Percentiles rank a stretch among this genome's conserved stretches.
Conservation (phyloP, 2,797 vertebrate genomes). For the Danio albolineatus region DNA sequence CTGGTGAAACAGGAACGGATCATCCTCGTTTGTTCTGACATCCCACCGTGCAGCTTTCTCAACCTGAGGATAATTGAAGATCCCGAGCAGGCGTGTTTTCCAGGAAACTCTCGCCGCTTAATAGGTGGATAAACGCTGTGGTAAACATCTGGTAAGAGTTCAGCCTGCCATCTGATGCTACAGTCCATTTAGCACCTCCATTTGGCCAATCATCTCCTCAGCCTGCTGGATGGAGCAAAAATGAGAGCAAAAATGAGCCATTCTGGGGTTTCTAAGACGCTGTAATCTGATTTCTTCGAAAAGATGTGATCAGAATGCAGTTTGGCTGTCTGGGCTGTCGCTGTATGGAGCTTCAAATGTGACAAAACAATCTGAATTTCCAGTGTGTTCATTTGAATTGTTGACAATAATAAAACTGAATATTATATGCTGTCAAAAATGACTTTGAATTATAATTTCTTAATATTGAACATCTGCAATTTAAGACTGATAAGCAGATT, state of each 20-base stretch:
- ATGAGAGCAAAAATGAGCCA: conserved; percentile 7
- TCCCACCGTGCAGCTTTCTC: conserved; percentile 1
- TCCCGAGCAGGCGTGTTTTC: conserved; percentile 54
- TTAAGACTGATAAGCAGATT: too few relatives aligned
- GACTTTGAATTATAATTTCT: too few relatives aligned
- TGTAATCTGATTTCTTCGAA: conserved; percentile 25
- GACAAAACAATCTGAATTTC: too few relatives aligned
- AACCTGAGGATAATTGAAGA: conserved; percentile 50
- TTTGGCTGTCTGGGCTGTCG: background rate
- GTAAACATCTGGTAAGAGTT: conserved; percentile 57
- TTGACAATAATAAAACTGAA: too few relatives aligned
- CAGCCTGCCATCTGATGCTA: conserved; percentile 48
- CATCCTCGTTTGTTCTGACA: conserved; percentile 34
- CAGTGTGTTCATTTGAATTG: too few relatives aligned
- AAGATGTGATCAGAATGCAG: conserved; percentile 25
- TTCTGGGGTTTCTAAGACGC: background rate
- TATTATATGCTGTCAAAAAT: too few relatives aligned
- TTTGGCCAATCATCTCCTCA: conserved; percentile 40
- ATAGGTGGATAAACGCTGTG: conserved; percentile 57
- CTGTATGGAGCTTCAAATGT: background rate
- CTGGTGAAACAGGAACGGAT: conserved; percentile 21
- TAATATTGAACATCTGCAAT: too few relatives aligned
- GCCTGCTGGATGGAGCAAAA: background rate
- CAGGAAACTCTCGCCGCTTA: conserved; percentile 47
- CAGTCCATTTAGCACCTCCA: conserved; percentile 45